These are phyloP conservation scores for Porites divaricata DNA, from an alignment of 92 coral and sea anemone genomes.

Conservation along the genomic window DNA sequence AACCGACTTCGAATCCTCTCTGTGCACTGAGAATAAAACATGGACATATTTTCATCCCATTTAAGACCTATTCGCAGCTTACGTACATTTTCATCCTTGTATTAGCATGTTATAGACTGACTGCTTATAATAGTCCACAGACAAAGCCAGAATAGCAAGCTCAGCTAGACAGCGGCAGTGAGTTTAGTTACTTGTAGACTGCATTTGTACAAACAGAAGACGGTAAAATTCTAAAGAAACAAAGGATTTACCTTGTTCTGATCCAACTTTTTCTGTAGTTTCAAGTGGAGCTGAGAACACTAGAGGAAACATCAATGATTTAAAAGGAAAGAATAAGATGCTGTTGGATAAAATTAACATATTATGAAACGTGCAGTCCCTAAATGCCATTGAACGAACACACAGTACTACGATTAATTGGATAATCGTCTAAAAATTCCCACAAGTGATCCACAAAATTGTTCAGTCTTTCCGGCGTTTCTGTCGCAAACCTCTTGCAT, in stretches of 20 bases:
- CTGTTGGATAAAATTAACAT: no score
- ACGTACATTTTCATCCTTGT: not conserved
- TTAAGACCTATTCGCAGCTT: not conserved
- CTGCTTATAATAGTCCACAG: no score
- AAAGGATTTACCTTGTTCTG: slow-evolving; percentile 73
- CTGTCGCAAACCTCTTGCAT: no score
- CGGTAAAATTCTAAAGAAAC: not conserved
- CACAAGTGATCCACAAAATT: no score
- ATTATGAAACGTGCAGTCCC: no score
- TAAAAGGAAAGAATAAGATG: not conserved
- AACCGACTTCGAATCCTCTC: slow-evolving; percentile 44
- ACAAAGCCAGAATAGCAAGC: no score
- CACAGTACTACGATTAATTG: no score
- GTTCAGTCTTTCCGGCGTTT: no score
- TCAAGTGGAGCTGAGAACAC: slow-evolving; percentile 83
- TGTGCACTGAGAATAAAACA: slow-evolving; percentile 38
- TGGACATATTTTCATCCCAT: slow-evolving; percentile 6
- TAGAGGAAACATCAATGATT: slow-evolving; percentile 6
- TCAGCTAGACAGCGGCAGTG: not conserved
- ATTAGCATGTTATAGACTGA: not conserved
- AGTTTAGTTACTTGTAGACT: not conserved
- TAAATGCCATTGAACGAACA: no score
- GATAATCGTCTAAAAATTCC: no score
- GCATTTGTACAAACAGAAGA: not conserved
- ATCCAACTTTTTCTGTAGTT: slow-evolving; percentile 75